These are phyloP conservation scores for Clepsis dumicolana DNA, from an alignment of 2,888 invertebrate species.

Conservation along the genomic window DNA sequence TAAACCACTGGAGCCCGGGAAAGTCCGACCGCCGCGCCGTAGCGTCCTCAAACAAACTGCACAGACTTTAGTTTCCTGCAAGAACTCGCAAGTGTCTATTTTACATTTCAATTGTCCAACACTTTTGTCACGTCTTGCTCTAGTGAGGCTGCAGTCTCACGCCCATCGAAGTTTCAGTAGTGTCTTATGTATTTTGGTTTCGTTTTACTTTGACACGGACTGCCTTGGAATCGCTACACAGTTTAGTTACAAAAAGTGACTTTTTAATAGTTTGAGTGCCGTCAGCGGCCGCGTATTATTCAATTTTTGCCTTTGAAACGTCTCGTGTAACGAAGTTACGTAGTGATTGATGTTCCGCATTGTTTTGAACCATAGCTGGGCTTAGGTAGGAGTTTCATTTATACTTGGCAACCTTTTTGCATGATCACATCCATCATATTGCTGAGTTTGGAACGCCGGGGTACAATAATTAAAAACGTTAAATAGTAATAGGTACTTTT, in stretches of 20 bases:
- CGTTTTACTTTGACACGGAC: no score
- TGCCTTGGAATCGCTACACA: slow-evolving; percentile 7
- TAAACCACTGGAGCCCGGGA: slow-evolving; percentile 13
- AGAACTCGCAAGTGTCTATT: slow-evolving; percentile 16
- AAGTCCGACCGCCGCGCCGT: not conserved
- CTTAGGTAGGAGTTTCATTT: not conserved
- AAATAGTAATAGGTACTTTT: no score
- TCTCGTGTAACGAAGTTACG: slow-evolving; percentile 25
- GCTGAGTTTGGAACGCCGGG: not conserved
- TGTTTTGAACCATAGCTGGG: slow-evolving; percentile 8
- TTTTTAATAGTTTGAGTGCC: slow-evolving; percentile 42
- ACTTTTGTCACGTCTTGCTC: slow-evolving; percentile 7
- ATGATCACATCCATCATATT: not conserved
- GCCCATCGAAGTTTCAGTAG: not conserved
- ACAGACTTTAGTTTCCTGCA: slow-evolving; percentile 9
- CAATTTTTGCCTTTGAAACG: slow-evolving; percentile 31
- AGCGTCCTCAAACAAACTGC: slow-evolving; percentile 11
- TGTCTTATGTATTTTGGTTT: not conserved
- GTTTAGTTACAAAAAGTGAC: slow-evolving; percentile 23
- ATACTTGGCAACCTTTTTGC: not conserved
- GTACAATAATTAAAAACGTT: not conserved
- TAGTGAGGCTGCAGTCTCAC: not conserved
- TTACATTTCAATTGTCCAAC: slow-evolving; percentile 18
- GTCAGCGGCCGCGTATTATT: slow-evolving; percentile 16
- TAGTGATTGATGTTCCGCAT: slow-evolving; percentile 17